phyloP scores from a whole-genome alignment of 2,113 vertebrate species.

The Petroica traversi region DNA sequence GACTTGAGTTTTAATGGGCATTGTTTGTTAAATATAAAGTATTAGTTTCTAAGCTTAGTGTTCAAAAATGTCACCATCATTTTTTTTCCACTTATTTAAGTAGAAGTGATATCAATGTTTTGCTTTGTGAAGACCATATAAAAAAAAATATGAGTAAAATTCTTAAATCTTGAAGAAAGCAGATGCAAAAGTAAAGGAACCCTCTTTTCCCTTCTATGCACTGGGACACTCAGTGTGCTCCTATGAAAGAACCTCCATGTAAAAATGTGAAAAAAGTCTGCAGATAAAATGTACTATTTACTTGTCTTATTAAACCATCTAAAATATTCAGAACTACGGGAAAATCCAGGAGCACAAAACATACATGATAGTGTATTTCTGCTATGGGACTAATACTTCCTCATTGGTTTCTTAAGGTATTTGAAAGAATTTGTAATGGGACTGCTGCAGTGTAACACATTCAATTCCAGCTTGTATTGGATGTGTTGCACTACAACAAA shows the following conservation, averaged over 20 bases:
- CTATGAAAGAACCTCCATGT: neutral
- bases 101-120: neutral
- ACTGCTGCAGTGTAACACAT: neutral
- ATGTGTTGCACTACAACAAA: neutral
- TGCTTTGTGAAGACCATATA: neutral
- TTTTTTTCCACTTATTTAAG: neutral
- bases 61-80: neutral
- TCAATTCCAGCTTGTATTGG: neutral
- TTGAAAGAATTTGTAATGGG: rapidly evolving
- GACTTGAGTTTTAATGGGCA: neutral
- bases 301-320: neutral
- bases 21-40: neutral
- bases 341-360: neutral
- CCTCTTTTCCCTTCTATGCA: neutral
- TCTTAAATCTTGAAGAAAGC: neutral
- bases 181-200: neutral
- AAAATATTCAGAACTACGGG: neutral
- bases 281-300: neutral
- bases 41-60: neutral
- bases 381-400: neutral
- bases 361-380: neutral
- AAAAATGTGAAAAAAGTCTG: neutral
- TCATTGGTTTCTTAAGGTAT: neutral
- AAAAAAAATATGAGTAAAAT: neutral
- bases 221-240: neutral